Conservation (phyloP, 2,797 vertebrate genomes). For the Lates japonicus region DNA sequence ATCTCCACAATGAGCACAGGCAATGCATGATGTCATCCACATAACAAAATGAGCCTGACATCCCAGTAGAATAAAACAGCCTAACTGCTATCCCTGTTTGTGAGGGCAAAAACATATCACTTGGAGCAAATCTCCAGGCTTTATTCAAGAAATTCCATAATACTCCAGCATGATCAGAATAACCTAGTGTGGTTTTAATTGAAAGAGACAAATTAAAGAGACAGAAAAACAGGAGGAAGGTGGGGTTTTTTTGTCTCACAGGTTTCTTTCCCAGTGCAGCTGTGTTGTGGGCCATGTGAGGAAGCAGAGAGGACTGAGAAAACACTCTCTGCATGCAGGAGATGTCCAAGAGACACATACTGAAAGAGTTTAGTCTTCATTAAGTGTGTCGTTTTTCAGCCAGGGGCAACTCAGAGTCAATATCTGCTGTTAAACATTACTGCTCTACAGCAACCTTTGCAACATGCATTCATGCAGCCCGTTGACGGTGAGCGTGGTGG, state of each 20-base stretch:
- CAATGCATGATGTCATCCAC: conserved; percentile 50
- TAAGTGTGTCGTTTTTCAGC: conserved; percentile 51
- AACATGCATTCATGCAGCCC: conserved; percentile 32
- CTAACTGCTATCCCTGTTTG: conserved; percentile 19
- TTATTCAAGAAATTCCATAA: conserved; percentile 42
- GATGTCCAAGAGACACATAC: conserved; percentile 33
- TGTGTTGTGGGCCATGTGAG: conserved; percentile 32
- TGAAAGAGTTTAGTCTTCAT: conserved; percentile 67
- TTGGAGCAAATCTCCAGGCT: conserved; percentile 33
- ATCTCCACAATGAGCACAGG: conserved; percentile 34
- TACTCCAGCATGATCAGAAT: conserved; percentile 13
- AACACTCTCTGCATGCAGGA: conserved; percentile 39
- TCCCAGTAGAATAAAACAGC: conserved; percentile 41
- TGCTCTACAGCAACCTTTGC: conserved; percentile 46
- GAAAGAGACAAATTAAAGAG: conserved; percentile 42
- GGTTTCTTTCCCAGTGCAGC: conserved; percentile 39
- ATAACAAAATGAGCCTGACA: conserved; percentile 55
- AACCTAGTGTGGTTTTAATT: conserved; percentile 42
- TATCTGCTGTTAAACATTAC: conserved; percentile 62
- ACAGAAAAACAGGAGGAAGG: background rate
- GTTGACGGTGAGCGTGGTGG: background rate
- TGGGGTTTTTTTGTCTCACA: conserved; percentile 28
- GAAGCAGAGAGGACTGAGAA: conserved; percentile 36
- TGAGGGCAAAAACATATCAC: conserved; percentile 30
- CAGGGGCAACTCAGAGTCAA: conserved; percentile 61